phyloP scores from a whole-genome alignment of 2,797 vertebrate species.

The Eurystomus glaucurus region DNA sequence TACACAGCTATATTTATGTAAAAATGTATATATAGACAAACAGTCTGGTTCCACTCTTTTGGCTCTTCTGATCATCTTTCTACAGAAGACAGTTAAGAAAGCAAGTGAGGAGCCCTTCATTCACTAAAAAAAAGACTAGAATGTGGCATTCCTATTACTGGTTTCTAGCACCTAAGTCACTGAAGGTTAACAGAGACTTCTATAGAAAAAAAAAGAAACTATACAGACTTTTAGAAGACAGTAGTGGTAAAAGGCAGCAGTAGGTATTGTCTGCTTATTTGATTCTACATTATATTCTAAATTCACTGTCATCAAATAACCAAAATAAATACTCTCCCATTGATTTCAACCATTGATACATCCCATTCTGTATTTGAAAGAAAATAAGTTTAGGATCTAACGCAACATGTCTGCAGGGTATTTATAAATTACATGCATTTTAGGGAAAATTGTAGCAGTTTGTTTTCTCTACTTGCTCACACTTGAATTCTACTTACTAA shows the following conservation, averaged over 20 bases:
- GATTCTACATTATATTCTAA: background rate
- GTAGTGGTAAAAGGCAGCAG: background rate
- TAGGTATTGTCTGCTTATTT: background rate
- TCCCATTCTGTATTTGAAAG: background rate
- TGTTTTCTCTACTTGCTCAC: background rate
- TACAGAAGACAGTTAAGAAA: background rate
- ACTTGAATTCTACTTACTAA: background rate
- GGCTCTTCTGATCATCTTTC: background rate
- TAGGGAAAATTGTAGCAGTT: background rate
- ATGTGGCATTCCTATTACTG: background rate
- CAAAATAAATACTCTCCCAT: background rate
- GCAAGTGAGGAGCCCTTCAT: background rate
- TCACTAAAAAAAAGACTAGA: background rate
- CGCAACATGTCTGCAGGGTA: background rate
- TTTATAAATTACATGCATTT: background rate
- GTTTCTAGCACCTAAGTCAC: background rate
- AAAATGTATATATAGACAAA: background rate
- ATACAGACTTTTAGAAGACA: background rate
- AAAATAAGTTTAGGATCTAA: background rate
- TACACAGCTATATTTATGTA: conserved; percentile 7
- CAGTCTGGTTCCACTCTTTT: background rate
- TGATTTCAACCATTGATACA: background rate
- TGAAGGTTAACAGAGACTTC: background rate
- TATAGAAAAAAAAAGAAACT: background rate
- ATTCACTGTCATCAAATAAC: background rate